Base-by-base conservation (phyloP, 2,797 vertebrate genomes). In the Spondyliosoma cantharus region DNA sequence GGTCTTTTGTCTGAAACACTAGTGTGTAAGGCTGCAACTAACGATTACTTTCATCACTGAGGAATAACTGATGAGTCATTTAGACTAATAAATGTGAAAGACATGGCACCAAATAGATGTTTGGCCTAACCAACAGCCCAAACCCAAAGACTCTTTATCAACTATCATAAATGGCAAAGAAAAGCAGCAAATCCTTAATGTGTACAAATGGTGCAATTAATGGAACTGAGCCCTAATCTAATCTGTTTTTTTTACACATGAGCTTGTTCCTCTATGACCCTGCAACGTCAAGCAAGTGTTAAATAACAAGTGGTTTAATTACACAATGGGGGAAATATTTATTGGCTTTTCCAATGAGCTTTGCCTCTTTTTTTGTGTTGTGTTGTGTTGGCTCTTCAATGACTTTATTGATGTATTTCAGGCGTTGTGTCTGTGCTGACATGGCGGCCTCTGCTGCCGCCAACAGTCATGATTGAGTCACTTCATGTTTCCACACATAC, bases 371-470 rank as follows among this genome's bases (percentile, higher is more conserved):
- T 16, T 20, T 15, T 12, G 20, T 48, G 19, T 7, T 4, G 4
- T 5, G 19, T 71, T 5, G 19, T 71, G 19, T 71, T 7, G 1
- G 4, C 27, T 53, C 56, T n/a, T 37, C 1, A 22, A 19, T 24
- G 3, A 42, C 14, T 3, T 20, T 15, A 11, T 42, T 13, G 3
- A 29, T 15, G 9, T 24, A 19, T 7, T 29, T n/a, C 69, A 68
- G 46, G 50, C 62, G 59, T 61, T 13, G 3, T 1, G 29, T 20
- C 46, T 24, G 15, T 9, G 25, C 3, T 25, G 45, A 9, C 17
- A 54, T 0, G 15, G 27, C 5, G 0, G 76, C 70, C 22, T 90
- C 45, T 83, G 60, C 79, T 71, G 89, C 80, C 91, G 2, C 76
- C 92, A 76, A 56, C 46, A 20, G 87, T 1, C 37, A 7, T 0